phyloP scores from a whole-genome alignment of 2,797 vertebrate genomes.

The Hyperoplus lanceolatus region DNA sequence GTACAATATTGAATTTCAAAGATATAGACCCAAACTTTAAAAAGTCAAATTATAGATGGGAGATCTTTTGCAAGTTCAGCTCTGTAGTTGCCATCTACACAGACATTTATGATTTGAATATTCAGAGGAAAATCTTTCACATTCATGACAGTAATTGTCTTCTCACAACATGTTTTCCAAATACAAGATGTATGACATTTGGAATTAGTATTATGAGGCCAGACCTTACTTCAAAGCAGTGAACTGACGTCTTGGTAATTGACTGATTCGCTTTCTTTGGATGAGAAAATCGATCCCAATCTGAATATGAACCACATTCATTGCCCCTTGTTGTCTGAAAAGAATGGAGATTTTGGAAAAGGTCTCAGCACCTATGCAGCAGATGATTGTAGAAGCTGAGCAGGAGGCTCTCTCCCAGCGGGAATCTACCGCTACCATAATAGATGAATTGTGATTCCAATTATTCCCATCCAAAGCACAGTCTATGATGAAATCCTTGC shows the following conservation, averaged over 20 bases:
- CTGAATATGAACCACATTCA: constrained; percentile 11
- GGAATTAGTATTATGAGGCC: constrained; percentile 1
- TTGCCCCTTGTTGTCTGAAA: constrained; percentile 17
- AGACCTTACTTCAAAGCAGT: constrained; percentile 23
- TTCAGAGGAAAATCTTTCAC: constrained; percentile 3
- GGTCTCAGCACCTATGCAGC: constrained; percentile 16
- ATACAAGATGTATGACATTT: constrained; percentile 20
- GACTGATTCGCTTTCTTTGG: constrained; percentile 19
- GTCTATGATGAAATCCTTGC: not conserved
- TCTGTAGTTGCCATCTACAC: constrained; percentile 1
- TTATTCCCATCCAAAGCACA: constrained; percentile 43
- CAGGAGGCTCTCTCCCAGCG: constrained; percentile 12
- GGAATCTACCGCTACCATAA: constrained; percentile 19
- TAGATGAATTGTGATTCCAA: constrained; percentile 33
- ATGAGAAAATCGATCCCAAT: constrained; percentile 1
- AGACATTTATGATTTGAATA: constrained; percentile 1
- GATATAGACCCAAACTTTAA: constrained; percentile 16
- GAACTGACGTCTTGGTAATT: constrained; percentile 18
- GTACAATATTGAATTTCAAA: constrained; percentile 46
- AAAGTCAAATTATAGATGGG: constrained; percentile 17
- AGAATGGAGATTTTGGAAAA: constrained; percentile 3
- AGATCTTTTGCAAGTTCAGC: not conserved
- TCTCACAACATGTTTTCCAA: not conserved
- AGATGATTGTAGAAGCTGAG: constrained; percentile 20
- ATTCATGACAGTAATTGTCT: not conserved